phyloP scores from a whole-genome alignment of 1,140 invertebrate genomes.

The Heliconius himera region DNA sequence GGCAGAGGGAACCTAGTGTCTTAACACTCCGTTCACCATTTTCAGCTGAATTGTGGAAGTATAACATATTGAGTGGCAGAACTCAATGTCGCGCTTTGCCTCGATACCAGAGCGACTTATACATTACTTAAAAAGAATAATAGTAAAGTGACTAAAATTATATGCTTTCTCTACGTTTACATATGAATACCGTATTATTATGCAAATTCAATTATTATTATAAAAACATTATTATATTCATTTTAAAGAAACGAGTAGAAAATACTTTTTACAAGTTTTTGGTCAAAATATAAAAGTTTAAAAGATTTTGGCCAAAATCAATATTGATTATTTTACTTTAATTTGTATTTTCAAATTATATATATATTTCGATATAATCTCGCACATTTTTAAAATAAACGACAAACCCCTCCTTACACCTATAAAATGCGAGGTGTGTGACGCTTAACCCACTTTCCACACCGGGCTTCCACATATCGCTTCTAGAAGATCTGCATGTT shows the following conservation, averaged over 20 bases:
- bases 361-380: slow-evolving; percentile 39
- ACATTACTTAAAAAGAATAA: not conserved
- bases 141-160: not conserved
- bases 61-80: too few species aligned
- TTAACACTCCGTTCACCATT: too few species aligned
- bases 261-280: too few species aligned
- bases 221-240: not conserved
- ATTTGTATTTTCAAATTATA: not conserved
- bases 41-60: too few species aligned
- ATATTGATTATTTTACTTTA: too few species aligned
- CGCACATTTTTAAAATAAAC: slow-evolving; percentile 63
- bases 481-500: slow-evolving; percentile 48
- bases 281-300: too few species aligned
- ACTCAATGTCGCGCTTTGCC: too few species aligned
- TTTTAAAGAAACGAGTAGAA: slow-evolving; percentile 3
- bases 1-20: too few species aligned
- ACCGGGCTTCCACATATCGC: slow-evolving; percentile 61
- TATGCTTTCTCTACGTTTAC: slow-evolving; percentile 1
- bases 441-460: slow-evolving; percentile 75
- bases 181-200: not conserved
- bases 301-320: not conserved
- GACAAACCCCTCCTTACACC: slow-evolving; percentile 67
- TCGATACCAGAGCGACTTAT: too few species aligned
- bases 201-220: not conserved
- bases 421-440: slow-evolving; percentile 76